phyloP scores from a whole-genome alignment of 2,113 vertebrate genomes.

The Alethe diademata region DNA sequence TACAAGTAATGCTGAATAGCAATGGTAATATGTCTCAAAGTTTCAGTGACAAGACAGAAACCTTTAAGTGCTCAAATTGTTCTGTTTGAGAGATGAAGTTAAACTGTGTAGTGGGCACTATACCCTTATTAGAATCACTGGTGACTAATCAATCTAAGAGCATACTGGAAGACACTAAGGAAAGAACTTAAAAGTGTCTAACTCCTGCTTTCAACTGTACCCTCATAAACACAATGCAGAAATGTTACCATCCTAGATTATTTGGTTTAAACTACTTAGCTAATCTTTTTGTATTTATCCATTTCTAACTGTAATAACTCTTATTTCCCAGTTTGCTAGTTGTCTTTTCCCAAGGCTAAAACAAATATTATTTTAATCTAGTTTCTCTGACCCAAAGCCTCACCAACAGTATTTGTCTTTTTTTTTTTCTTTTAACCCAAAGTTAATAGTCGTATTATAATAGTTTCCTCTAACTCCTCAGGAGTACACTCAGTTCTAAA shows the following conservation, averaged over 20 bases:
- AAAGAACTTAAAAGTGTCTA: background rate
- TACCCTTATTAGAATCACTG: background rate
- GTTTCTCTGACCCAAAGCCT: background rate
- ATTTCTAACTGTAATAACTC: background rate
- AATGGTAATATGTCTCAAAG: background rate
- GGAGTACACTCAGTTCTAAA: background rate
- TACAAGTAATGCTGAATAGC: accelerated
- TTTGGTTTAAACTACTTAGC: background rate
- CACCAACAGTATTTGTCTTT: background rate
- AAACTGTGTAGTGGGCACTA: background rate
- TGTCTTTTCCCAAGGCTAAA: background rate
- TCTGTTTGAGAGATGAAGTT: background rate
- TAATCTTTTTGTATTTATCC: background rate
- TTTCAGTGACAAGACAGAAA: background rate
- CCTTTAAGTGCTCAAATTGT: background rate
- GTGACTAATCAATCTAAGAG: background rate
- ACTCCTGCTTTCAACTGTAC: background rate
- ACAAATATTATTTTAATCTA: background rate
- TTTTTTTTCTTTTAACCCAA: background rate
- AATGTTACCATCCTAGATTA: background rate
- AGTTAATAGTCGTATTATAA: background rate
- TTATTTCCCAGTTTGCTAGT: constrained; percentile 8
- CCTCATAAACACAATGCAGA: background rate
- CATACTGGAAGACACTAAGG: background rate
- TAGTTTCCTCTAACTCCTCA: background rate